These are phyloP conservation scores for Girardinichthys multiradiatus DNA, from an alignment of 2,113 vertebrate species.

Conservation along the genomic window DNA sequence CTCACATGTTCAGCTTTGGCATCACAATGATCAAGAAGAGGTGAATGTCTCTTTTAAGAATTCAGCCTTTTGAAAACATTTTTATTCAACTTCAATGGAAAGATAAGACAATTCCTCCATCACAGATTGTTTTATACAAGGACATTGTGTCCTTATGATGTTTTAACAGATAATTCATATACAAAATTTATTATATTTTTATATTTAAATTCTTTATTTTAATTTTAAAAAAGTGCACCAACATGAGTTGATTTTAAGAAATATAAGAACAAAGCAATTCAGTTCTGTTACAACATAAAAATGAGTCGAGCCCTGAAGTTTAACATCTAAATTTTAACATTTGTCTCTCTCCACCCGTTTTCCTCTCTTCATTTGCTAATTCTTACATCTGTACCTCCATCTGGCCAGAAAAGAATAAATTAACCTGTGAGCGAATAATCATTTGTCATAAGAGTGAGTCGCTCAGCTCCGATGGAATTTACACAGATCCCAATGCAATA, in stretches of 20 bases:
- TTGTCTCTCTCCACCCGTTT: conserved; percentile 28
- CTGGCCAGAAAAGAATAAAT: conserved; percentile 71
- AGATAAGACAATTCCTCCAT: not conserved
- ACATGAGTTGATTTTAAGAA: not conserved
- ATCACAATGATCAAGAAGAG: conserved; percentile 9
- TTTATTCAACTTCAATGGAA: conserved; percentile 15
- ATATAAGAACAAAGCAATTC: conserved; percentile 5
- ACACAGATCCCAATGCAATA: conserved; percentile 63
- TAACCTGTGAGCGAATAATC: conserved; percentile 72
- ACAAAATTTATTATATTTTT: not conserved
- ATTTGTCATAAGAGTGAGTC: conserved; percentile 33
- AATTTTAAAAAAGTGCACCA: not conserved
- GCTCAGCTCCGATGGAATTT: conserved; percentile 55
- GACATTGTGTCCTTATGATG: not conserved
- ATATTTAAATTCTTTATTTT: not conserved
- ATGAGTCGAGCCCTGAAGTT: conserved; percentile 12
- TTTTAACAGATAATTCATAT: not conserved
- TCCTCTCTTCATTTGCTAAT: conserved; percentile 62
- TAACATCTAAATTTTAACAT: conserved; percentile 50
- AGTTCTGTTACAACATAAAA: conserved; percentile 2
- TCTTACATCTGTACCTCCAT: conserved; percentile 74
- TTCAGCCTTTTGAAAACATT: conserved; percentile 7
- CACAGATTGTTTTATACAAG: not conserved
- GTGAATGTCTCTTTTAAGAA: conserved; percentile 29
- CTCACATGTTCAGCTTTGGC: conserved; percentile 26